Percentiles rank a stretch among this genome's conserved stretches.
phyloP scores from a whole-genome alignment of 92 coral and sea anemone genomes.

The Parazoanthus swiftii region DNA sequence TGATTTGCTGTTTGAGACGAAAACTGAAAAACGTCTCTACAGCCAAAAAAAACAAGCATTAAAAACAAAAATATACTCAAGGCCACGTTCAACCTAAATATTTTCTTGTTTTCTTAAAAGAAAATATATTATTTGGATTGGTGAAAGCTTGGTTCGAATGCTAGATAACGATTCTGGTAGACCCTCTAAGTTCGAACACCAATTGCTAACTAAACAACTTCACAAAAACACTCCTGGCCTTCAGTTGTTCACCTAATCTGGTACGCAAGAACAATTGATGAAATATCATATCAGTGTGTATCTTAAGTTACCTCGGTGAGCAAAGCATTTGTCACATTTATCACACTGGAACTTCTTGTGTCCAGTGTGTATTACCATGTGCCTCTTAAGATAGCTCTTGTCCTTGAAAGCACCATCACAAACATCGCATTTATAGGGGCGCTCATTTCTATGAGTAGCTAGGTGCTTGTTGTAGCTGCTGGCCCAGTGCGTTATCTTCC shows the following conservation, averaged over 20 bases:
- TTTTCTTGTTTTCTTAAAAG: neutral
- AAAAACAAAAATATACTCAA: neutral
- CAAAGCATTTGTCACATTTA: constrained; percentile 58
- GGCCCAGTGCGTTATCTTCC: constrained; percentile 39
- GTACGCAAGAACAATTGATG: neutral
- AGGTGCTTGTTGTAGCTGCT: constrained; percentile 56
- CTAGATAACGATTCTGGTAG: neutral
- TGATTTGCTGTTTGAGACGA: neutral
- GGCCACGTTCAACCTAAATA: neutral
- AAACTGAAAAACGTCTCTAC: too few species aligned
- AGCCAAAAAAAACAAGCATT: neutral
- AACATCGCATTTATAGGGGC: constrained; percentile 58
- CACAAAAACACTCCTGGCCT: neutral
- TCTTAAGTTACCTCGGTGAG: constrained; percentile 59
- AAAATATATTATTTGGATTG: neutral
- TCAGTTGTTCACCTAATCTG: neutral
- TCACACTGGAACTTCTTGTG: constrained; percentile 64
- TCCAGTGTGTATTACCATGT: constrained; percentile 59
- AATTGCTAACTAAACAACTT: neutral
- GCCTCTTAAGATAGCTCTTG: constrained; percentile 62
- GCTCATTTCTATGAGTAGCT: constrained; percentile 51
- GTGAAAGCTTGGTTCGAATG: neutral
- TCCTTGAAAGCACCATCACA: constrained; percentile 61
- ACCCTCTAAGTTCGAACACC: neutral
- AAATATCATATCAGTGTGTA: neutral